These are phyloP conservation scores for Phalacrocorax pelagicus DNA, from an alignment of 2,113 vertebrate genomes.

Conservation along the genomic window DNA sequence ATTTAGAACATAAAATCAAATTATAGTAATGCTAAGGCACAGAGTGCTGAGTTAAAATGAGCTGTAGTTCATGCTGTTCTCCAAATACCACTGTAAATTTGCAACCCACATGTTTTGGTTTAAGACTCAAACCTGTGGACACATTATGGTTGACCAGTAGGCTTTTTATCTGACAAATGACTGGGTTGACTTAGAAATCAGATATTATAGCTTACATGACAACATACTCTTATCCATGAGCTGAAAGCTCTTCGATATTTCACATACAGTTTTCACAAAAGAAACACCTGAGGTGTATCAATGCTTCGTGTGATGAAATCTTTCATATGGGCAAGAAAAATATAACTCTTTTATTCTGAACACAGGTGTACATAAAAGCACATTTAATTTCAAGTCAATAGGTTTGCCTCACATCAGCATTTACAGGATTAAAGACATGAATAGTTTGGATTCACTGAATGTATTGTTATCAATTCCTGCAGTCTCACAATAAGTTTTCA, in stretches of 20 bases:
- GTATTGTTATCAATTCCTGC: constrained; percentile 70
- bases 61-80: background rate
- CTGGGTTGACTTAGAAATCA: constrained; percentile 60
- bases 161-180: constrained; percentile 64
- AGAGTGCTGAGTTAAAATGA: background rate
- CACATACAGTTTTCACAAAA: constrained; percentile 59
- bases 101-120: background rate
- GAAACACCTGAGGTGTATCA: constrained; percentile 62
- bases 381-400: constrained; percentile 73
- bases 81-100: constrained; percentile 35
- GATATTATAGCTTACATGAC: constrained; percentile 44
- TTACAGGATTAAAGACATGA: constrained; percentile 63
- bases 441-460: constrained; percentile 62
- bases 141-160: constrained; percentile 63
- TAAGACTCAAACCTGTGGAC: constrained; percentile 66
- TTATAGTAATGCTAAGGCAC: background rate
- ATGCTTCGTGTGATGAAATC: constrained; percentile 61
- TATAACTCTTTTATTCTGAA: constrained; percentile 54
- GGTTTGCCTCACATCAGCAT: constrained; percentile 53
- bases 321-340: constrained; percentile 51
- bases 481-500: constrained; percentile 76
- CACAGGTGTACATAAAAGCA: constrained; percentile 48
- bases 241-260: constrained; percentile 59
- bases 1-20: constrained; percentile 26
- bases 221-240: constrained; percentile 20